Evolutionary conservation across 1,140 invertebrate genomes (phyloP), one percentile per base, ranked within the genome.

Genomic region (Bombus fervidus): DNA sequence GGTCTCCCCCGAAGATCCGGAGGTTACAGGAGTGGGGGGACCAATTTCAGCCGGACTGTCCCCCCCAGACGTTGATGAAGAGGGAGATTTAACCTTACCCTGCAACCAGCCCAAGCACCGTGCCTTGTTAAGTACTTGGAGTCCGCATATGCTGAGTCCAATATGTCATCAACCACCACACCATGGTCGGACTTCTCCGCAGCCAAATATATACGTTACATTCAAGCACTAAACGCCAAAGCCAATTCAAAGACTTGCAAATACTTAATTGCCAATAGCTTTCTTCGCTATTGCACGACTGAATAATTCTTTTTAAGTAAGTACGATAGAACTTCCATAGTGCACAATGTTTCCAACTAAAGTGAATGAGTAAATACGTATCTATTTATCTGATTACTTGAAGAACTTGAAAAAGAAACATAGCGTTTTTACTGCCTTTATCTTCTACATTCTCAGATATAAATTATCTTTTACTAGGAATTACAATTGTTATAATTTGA

Each of bases 21-120:
- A 94, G 90, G 88, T 94, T 91, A 94, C 87, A 80, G 95, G 94
- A 92, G 93, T 95, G 88, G 94, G 93, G 89, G 94, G 93, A 92
- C 94, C 94, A 88, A 95, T 94, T 89, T 95, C 95, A 92, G 93
- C 95, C 84, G 95, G 95, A 95, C 96, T 95, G 91, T 95, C 94
- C 91, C 95, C 95, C 89, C 95, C 95, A 82, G 95, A 95, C 82
- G 95, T 94, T 87, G 95, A 94, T 84, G 96, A 96, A 91, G 95
- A 96, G 87, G 96, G 96, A 91, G 96, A 96, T 94, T 96, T 97
- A 95, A 96, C 95, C 96, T 96, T 96, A 95, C 96, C 96, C 96
- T 96, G 96, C 94, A 96, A 96, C 95, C 94, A 95, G 93, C 95
- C 95, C 95, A 95, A 95, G 92, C 95, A 95, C 92, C 93, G 94